phyloP scores from a whole-genome alignment of 2,113 vertebrate genomes.

The Pogona vitticeps region DNA sequence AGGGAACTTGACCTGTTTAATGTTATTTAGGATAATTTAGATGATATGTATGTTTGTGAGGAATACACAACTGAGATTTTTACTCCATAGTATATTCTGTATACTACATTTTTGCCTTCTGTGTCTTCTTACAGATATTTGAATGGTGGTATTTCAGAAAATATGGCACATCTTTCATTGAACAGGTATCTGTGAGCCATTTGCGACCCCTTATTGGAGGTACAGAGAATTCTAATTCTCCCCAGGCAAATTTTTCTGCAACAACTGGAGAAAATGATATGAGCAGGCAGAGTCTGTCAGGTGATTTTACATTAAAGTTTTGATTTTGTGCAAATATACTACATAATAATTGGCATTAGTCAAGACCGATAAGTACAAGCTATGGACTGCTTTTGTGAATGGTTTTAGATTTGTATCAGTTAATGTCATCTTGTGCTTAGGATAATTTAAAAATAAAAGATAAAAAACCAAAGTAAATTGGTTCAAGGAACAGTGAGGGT shows the following conservation, averaged over 20 bases:
- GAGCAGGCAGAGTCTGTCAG: conserved; percentile 88
- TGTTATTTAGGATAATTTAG: background rate
- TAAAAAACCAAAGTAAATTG: background rate
- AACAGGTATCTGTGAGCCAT: conserved; percentile 97
- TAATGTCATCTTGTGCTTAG: background rate
- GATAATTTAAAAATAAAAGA: background rate
- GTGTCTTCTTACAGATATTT: conserved; percentile 84
- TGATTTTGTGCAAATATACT: background rate
- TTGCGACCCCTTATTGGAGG: conserved; percentile 92
- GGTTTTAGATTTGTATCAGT: background rate
- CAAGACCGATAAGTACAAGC: rapidly evolving
- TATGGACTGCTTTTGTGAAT: background rate
- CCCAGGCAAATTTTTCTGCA: conserved; percentile 80
- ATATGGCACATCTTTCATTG: conserved; percentile 96
- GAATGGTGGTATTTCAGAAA: conserved; percentile 99
- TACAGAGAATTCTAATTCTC: conserved; percentile 82
- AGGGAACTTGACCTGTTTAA: background rate
- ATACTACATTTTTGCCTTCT: conserved; percentile 46
- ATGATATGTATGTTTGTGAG: background rate
- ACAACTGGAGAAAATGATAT: conserved; percentile 84
- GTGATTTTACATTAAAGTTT: conserved; percentile 66
- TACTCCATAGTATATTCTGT: background rate
- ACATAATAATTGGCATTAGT: background rate
- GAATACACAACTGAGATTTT: background rate
- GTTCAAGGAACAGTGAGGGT: background rate